Evolutionary conservation across 2,113 vertebrate species (phyloP).

Genomic region (Pseudorhombus dupliciocellatus): DNA sequence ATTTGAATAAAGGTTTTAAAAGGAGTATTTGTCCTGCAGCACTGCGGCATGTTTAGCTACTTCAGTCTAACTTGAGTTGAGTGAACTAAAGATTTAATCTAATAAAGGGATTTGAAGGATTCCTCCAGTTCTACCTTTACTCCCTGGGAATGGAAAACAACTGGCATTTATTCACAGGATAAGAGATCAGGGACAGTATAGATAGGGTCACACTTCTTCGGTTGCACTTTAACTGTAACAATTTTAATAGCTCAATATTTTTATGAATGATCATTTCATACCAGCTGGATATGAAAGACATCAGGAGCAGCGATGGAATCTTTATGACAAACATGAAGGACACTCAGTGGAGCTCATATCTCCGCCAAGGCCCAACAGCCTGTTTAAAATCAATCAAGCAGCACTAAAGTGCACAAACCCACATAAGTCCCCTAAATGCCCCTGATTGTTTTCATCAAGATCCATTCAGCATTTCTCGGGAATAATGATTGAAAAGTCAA

Average conservation of each 20-base stretch:
- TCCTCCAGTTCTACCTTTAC: not conserved
- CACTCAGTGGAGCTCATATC: not conserved
- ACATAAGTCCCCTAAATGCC: not conserved
- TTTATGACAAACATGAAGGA: not conserved
- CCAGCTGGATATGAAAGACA: not conserved
- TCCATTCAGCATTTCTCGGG: not conserved
- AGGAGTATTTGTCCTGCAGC: slow-evolving; percentile 14
- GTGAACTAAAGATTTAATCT: slow-evolving; percentile 17
- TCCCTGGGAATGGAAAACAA: not conserved
- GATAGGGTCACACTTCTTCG: not conserved
- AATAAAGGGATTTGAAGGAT: slow-evolving; percentile 8
- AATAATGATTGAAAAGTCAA: too few relatives aligned
- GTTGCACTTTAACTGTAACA: not conserved
- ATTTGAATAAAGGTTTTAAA: slow-evolving; percentile 34
- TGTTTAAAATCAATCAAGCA: not conserved
- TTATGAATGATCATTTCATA: too few relatives aligned
- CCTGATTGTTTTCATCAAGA: not conserved
- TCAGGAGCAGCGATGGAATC: not conserved
- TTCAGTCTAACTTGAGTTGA: slow-evolving; percentile 6
- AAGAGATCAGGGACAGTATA: too few relatives aligned
- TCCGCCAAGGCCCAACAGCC: not conserved
- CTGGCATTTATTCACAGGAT: too few relatives aligned
- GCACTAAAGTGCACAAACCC: not conserved
- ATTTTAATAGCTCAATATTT: too few relatives aligned
- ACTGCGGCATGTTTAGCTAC: slow-evolving; percentile 23